Conservation (phyloP, 2,888 invertebrate genomes). For the Parthenolecanium corni region DNA sequence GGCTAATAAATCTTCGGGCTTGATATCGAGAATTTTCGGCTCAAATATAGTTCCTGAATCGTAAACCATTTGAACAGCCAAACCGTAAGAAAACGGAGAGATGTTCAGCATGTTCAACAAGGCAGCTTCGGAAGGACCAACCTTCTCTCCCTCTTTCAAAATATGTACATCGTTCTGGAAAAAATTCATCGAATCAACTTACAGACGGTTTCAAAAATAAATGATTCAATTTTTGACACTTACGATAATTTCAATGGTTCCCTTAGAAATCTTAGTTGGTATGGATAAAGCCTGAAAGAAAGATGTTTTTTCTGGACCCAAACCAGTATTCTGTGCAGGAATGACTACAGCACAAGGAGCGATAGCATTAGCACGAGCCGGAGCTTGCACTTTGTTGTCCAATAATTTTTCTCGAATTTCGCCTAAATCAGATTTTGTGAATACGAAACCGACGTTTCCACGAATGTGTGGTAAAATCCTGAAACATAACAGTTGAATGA, state of each 20-base stretch:
- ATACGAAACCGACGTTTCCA: conserved; percentile 97
- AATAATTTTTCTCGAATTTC: conserved; percentile 83
- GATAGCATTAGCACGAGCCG: conserved; percentile 93
- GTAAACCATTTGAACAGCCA: conserved; percentile 90
- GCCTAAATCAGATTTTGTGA: conserved; percentile 88
- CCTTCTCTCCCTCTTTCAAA: conserved; percentile 89
- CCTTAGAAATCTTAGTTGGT: conserved; percentile 98
- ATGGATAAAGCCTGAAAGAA: conserved; percentile 99
- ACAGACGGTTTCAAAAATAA: no score
- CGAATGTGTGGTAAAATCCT: conserved; percentile 83
- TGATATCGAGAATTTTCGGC: conserved; percentile 94
- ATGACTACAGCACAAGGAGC: conserved; percentile 92
- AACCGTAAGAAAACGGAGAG: conserved; percentile 97
- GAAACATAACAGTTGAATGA: conserved; percentile 75
- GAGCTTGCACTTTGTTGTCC: conserved; percentile 95
- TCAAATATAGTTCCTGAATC: conserved; percentile 97
- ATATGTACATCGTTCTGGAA: conserved; percentile 88
- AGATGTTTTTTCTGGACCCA: conserved; percentile 98
- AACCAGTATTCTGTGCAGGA: conserved; percentile 97
- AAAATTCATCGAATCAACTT: no score
- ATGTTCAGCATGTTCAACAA: conserved; percentile 99
- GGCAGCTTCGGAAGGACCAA: conserved; percentile 98
- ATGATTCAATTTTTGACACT: no score
- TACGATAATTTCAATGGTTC: conserved; percentile 99
- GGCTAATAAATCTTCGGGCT: conserved; percentile 82